These are phyloP conservation scores for Sanderia malayensis DNA, from an alignment of 30 jellyfish, hydroid and myxozoan genomes.

Conservation along the genomic window DNA sequence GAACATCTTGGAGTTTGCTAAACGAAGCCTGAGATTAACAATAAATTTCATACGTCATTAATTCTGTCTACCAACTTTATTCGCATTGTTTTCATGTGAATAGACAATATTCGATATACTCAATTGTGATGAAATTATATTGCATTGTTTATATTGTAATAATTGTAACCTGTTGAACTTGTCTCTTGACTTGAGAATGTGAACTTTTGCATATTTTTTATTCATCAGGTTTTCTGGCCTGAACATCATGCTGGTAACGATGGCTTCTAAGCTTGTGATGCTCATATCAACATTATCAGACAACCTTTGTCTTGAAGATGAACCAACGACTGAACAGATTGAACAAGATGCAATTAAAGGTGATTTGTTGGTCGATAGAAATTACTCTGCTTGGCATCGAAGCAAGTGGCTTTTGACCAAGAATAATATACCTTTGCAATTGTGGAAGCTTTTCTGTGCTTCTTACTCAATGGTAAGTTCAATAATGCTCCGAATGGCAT, in stretches of 20 bases:
- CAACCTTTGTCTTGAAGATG: constrained; percentile 41
- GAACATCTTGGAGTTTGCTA: no score
- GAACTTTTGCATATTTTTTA: background rate
- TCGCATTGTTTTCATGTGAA: background rate
- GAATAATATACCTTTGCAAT: constrained; percentile 45
- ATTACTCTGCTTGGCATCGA: constrained; percentile 63
- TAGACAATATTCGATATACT: background rate
- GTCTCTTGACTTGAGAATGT: no score
- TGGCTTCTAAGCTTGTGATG: constrained; percentile 74
- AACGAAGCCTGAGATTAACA: background rate
- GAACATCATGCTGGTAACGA: constrained; percentile 78
- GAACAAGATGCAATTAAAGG: constrained; percentile 6
- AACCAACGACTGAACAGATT: constrained; percentile 8
- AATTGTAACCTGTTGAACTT: background rate
- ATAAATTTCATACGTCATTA: no score
- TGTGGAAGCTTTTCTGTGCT: constrained; percentile 63
- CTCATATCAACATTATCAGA: constrained; percentile 57
- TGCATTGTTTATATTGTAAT: background rate
- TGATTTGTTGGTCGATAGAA: constrained; percentile 18
- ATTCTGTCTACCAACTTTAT: background rate
- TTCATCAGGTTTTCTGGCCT: constrained; percentile 81
- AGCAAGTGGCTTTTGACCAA: constrained; percentile 53
- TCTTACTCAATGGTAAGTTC: constrained; percentile 60
- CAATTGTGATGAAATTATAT: background rate
- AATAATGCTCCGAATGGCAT: background rate